Evolutionary conservation across 1,140 invertebrate genomes (phyloP).

Genomic region (Chironomus striatipennis): DNA sequence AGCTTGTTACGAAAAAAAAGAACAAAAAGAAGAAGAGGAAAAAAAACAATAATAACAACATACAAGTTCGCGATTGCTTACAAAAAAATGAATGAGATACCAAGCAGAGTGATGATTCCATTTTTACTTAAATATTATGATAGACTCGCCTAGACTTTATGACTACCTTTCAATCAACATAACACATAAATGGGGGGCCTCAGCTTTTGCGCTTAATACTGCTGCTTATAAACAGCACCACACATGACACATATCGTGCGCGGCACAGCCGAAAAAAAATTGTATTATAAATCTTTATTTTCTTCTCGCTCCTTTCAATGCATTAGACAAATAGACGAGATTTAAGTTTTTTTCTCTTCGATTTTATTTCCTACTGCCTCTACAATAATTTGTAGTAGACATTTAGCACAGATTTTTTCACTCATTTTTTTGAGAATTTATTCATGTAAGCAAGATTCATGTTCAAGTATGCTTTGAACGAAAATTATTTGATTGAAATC

Average conservation of each 20-base stretch:
- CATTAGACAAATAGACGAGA: background rate
- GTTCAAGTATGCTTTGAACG: too few relatives aligned
- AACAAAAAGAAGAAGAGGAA: too few relatives aligned
- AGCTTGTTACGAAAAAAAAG: too few relatives aligned
- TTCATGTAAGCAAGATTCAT: too few relatives aligned
- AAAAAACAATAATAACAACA: too few relatives aligned
- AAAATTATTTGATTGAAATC: too few relatives aligned
- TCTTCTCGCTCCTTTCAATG: background rate
- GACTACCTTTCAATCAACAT: slow-evolving; percentile 15
- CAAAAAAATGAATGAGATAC: background rate
- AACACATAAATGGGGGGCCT: background rate
- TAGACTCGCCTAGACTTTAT: background rate
- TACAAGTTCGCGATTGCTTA: background rate
- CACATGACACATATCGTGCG: background rate
- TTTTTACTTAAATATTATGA: background rate
- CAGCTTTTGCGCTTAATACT: background rate
- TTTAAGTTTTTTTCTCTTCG: background rate
- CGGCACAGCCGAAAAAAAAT: background rate
- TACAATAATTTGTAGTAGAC: background rate
- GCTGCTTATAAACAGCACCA: background rate
- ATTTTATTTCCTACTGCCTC: background rate
- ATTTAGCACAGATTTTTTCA: background rate
- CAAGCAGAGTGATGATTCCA: background rate
- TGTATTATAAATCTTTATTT: background rate
- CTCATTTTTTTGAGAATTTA: too few relatives aligned